Evolutionary conservation across 2,888 invertebrate species (phyloP), one percentile per base, ranked within the genome.

Genomic region (Clepsis dumicolana): DNA sequence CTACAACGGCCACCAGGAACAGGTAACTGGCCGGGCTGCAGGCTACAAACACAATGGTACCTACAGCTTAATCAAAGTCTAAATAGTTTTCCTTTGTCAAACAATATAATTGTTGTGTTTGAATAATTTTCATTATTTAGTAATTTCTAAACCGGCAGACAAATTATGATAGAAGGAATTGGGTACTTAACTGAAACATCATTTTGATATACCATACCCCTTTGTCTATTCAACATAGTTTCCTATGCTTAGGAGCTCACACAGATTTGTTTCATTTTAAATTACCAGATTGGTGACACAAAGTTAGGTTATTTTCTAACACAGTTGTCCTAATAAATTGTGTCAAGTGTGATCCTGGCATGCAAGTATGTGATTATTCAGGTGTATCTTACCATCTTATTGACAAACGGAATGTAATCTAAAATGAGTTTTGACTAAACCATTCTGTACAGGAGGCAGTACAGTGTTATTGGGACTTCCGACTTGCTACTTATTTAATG

Each of bases 1-100:
- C 77, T 94, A 87, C 78, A 95, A 92, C 81, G 93, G 93, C 25
- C 93, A 93, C 65, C 93, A 90, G 73, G 93, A 93, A 73, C 93
- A 93, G 91, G 93, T 93, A 81, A 44, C 60, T 70, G 50, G 1
- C 18, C 12, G 4, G 44, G 18, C 29, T 21, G 2, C 10, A 12
- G 24, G 1, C n/a, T 14, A n/a, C 27, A 7, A 44, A 44, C 18
- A n/a, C 38, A 3, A n/a, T 38, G 4, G 14, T 38, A n/a, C n/a
- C n/a, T n/a, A 38, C 38, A 14, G n/a, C 38, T 14, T 29, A 35
- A 35, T 38, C n/a, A 1, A n/a, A n/a, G n/a, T n/a, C n/a, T 1
- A 38, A 4, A 38, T 2, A 38, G n/a, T 14, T 5, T 38, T 35
- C 35, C 38, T n/a, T 38, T 38, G 38, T 38, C 10, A 10, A 35